These are phyloP conservation scores for Embidobia sp. DNA, from an alignment of 2,888 invertebrate species.

Conservation along the genomic window DNA sequence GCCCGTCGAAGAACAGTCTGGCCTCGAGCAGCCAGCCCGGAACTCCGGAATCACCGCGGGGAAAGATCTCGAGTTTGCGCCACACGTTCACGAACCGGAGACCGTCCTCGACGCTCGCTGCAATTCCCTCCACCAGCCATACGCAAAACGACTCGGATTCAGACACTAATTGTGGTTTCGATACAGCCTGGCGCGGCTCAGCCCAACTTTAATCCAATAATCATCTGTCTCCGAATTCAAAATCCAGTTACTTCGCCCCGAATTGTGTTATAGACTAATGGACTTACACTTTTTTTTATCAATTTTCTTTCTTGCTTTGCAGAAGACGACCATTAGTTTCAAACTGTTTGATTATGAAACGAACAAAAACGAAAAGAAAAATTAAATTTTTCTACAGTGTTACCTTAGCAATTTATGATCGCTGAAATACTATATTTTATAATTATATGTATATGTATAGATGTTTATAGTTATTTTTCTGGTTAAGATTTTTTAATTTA, in stretches of 20 bases:
- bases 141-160: slow-evolving; percentile 89
- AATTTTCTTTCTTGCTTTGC: no score
- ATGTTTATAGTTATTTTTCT: no score
- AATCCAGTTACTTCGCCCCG: slow-evolving; percentile 12
- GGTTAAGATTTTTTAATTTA: no score
- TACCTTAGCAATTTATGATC: no score
- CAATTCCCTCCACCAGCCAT: slow-evolving; percentile 78
- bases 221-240: slow-evolving; percentile 9
- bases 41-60: slow-evolving; percentile 75
- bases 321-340: no score
- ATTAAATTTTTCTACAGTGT: no score
- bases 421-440: no score
- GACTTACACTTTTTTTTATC: no score
- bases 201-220: slow-evolving; percentile 72
- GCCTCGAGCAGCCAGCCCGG: slow-evolving; percentile 73
- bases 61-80: slow-evolving; percentile 67
- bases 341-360: no score
- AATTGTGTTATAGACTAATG: slow-evolving; percentile 16
- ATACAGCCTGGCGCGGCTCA: slow-evolving; percentile 85
- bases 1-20: no score
- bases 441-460: no score
- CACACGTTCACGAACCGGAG: slow-evolving; percentile 70
- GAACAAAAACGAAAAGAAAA: no score
- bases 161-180: slow-evolving; percentile 94
- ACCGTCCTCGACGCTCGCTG: slow-evolving; percentile 69